Evolutionary conservation across 2,888 invertebrate species (phyloP), one percentile per base, ranked within the genome.

Genomic region (Branchellion lobata): DNA sequence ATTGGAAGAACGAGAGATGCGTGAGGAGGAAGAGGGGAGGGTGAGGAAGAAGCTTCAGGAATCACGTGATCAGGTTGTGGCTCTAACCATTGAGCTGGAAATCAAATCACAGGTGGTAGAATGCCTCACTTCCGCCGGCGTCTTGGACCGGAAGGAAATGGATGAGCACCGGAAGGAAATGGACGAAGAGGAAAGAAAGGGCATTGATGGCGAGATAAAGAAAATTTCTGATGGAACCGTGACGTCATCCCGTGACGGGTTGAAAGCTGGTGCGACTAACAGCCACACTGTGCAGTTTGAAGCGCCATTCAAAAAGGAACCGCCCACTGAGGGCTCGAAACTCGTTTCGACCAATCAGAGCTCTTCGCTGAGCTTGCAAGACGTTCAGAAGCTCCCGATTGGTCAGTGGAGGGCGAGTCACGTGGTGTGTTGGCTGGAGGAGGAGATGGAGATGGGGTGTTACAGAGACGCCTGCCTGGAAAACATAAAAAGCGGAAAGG

Each of bases 401-500:
- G 93, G 94, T 81, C 90, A 94, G 85, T 96, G 96, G 96, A 91
- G 94, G 80, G 94, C 96, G 21, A 93, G 94, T 0, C 95, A 95
- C 81, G 95, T 96, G 79, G 90, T 95, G 61, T 95, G 96, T 0
- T 96, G 96, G 96, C 89, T 96, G 76, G 96, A 96, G 88, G 92
- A 96, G 40, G 94, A 94, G 0, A 90, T 96, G 5, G 95, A 94
- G 78, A 95, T 96, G 95, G 94, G 95, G 0, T 94, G 94, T 85
- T 95, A 95, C 84, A 94, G 94, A 1, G 91, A 92, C 31, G 90
- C 93, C 71, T 94, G 95, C 85, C 93, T 94, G 29, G 94, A 95
- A 86, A 96, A 96, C 87, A 93, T 96, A 82, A 95, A 96, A 88
- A 95, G 95, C 86, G 96, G 96, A 84, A 95, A 95, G 91, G 95